A percentile compares a stretch with the other conserved stretches of the same genome.
phyloP scores from a whole-genome alignment of 2,113 vertebrate species.

The Nothoprocta perdicaria region DNA sequence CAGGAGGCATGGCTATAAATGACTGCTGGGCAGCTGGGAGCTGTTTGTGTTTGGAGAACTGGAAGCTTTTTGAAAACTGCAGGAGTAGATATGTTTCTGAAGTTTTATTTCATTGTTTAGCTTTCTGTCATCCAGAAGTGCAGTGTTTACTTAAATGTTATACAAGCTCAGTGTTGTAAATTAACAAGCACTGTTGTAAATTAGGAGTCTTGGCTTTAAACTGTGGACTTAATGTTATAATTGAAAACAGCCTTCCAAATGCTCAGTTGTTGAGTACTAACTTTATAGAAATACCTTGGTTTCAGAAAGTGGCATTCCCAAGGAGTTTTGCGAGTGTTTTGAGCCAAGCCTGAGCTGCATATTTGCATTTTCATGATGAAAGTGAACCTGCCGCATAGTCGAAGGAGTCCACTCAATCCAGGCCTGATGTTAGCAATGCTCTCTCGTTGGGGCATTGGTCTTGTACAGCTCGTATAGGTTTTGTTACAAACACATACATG shows the following conservation, averaged over 20 bases:
- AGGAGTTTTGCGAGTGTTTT: neutral
- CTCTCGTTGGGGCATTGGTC: neutral
- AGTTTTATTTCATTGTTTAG: conserved; percentile 70
- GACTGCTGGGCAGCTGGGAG: conserved; percentile 36
- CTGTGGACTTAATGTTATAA: conserved; percentile 58
- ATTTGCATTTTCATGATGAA: neutral
- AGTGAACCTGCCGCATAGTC: neutral
- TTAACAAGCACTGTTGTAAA: conserved; percentile 65
- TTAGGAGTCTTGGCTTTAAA: conserved; percentile 70
- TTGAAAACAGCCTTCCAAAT: conserved; percentile 68
- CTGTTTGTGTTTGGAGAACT: conserved; percentile 58
- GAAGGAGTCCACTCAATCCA: neutral
- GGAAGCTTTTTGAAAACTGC: conserved; percentile 63
- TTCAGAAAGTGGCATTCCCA: neutral
- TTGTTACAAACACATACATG: neutral
- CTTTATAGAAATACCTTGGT: conserved; percentile 52
- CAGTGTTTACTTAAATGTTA: conserved; percentile 67
- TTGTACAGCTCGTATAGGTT: neutral
- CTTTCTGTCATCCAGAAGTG: conserved; percentile 63
- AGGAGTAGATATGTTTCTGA: conserved; percentile 66
- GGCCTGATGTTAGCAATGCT: neutral
- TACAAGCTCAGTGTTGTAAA: conserved; percentile 70
- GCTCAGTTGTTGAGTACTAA: conserved; percentile 53
- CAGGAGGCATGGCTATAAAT: conserved; percentile 6
- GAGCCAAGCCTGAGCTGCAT: neutral